These are phyloP conservation scores for Mus caroli DNA, from an alignment of 2,797 vertebrate genomes.

Conservation along the genomic window DNA sequence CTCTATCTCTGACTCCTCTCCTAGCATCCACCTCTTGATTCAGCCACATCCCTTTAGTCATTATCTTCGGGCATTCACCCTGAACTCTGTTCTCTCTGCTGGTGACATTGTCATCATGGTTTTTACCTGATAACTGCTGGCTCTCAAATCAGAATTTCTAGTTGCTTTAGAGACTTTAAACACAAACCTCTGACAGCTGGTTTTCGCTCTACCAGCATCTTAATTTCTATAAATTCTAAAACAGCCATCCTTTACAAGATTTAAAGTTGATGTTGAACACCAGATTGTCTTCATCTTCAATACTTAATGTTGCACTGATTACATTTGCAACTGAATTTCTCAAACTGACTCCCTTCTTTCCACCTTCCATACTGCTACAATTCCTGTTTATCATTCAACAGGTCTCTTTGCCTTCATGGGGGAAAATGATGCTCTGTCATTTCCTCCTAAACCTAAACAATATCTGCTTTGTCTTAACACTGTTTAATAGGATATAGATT, in stretches of 20 bases:
- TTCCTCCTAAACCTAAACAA: constrained; percentile 21
- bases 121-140: not conserved
- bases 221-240: not conserved
- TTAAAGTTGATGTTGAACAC: not conserved
- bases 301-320: not conserved
- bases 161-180: not conserved
- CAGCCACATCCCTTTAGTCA: not conserved
- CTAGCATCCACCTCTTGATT: not conserved
- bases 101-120: not conserved
- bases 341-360: not conserved
- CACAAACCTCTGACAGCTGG: not conserved
- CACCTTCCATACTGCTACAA: not conserved
- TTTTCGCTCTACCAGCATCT: not conserved
- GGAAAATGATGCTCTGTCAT: not conserved
- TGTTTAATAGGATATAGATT: not conserved
- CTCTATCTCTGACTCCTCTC: not conserved
- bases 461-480: not conserved
- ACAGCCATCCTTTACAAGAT: not conserved
- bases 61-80: not conserved
- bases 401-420: not conserved
- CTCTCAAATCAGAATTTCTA: not conserved
- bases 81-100: not conserved
- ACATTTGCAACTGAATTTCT: not conserved
- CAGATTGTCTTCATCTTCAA: not conserved
- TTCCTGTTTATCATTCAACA: not conserved